Evolutionary conservation across 1,140 invertebrate species (phyloP).

Genomic region (Eulimnadia texana): DNA sequence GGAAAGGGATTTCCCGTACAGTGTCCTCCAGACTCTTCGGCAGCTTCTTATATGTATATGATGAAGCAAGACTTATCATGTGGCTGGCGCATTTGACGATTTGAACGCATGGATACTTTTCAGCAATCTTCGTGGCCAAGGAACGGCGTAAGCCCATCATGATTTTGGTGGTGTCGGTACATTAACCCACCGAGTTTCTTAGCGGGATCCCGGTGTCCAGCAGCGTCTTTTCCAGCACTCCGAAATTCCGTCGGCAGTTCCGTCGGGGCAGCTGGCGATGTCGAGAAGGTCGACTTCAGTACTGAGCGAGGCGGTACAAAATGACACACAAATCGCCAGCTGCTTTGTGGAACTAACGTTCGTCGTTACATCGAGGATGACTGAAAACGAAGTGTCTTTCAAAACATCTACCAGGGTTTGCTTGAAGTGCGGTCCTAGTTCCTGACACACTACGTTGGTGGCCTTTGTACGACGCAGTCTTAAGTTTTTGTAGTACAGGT

Average conservation of each 20-base stretch:
- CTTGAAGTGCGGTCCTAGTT: neutral
- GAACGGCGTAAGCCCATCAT: slow-evolving; percentile 27
- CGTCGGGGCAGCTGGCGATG: slow-evolving; percentile 19
- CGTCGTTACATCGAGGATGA: neutral
- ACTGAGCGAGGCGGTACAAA: slow-evolving; percentile 16
- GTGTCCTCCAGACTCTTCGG: slow-evolving; percentile 23
- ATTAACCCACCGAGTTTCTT: slow-evolving; percentile 25
- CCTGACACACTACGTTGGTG: neutral
- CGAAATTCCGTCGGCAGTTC: slow-evolving; percentile 18
- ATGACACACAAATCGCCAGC: slow-evolving; percentile 18
- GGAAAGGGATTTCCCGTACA: slow-evolving; percentile 22
- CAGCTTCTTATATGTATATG: slow-evolving; percentile 25
- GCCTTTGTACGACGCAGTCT: neutral
- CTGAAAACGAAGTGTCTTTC: neutral
- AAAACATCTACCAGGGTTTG: neutral
- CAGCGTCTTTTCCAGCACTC: slow-evolving; percentile 19
- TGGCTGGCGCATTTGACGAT: slow-evolving; percentile 27
- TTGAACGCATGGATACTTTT: slow-evolving; percentile 21
- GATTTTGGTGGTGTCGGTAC: slow-evolving; percentile 26
- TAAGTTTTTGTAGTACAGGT: neutral
- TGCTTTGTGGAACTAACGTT: slow-evolving; percentile 17
- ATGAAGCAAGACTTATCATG: slow-evolving; percentile 24
- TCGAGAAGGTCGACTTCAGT: slow-evolving; percentile 17
- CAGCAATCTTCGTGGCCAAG: slow-evolving; percentile 23
- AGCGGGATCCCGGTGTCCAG: slow-evolving; percentile 21